These are phyloP conservation scores for Drosophila atripex DNA, from an alignment of 2,888 invertebrate species.

Conservation along the genomic window DNA sequence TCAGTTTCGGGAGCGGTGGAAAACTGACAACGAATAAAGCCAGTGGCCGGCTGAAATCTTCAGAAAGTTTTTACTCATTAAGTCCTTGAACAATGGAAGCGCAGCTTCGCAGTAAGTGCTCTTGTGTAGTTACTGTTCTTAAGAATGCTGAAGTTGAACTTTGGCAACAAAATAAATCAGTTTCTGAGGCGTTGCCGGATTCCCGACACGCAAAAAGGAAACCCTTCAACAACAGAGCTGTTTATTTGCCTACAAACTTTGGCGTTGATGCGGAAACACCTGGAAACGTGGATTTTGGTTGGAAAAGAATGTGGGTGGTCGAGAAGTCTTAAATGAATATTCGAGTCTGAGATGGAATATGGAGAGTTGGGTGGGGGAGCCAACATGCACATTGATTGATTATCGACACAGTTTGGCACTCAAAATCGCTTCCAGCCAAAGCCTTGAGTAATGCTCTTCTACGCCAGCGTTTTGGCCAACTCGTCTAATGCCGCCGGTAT, in stretches of 20 bases:
- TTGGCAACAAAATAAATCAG: slow-evolving; percentile 54
- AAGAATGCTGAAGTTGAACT: slow-evolving; percentile 30
- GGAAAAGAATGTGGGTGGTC: slow-evolving; percentile 8
- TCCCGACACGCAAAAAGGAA: slow-evolving; percentile 24
- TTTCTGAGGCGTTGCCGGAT: slow-evolving; percentile 31
- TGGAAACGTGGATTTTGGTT: slow-evolving; percentile 6
- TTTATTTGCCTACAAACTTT: slow-evolving; percentile 53
- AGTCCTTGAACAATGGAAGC: slow-evolving; percentile 37
- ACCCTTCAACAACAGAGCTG: slow-evolving; percentile 35
- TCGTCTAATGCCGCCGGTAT: slow-evolving; percentile 6
- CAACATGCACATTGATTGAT: slow-evolving; percentile 64
- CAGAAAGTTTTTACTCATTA: slow-evolving; percentile 44
- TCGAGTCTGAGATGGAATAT: slow-evolving; percentile 12
- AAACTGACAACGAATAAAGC: slow-evolving; percentile 35
- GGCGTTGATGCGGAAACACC: slow-evolving; percentile 38
- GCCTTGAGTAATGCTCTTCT: slow-evolving; percentile 38
- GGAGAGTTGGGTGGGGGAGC: slow-evolving; percentile 6
- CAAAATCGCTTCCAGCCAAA: slow-evolving; percentile 28
- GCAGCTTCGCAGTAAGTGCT: slow-evolving; percentile 20
- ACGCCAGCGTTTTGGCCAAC: slow-evolving; percentile 5
- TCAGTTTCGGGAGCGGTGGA: background rate
- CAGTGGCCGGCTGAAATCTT: slow-evolving; percentile 29
- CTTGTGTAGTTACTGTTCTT: slow-evolving; percentile 20
- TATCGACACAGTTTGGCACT: slow-evolving; percentile 71
- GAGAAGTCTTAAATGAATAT: slow-evolving; percentile 26